phyloP scores from a whole-genome alignment of 2,888 invertebrate genomes.

The Oxytorus armatus region DNA sequence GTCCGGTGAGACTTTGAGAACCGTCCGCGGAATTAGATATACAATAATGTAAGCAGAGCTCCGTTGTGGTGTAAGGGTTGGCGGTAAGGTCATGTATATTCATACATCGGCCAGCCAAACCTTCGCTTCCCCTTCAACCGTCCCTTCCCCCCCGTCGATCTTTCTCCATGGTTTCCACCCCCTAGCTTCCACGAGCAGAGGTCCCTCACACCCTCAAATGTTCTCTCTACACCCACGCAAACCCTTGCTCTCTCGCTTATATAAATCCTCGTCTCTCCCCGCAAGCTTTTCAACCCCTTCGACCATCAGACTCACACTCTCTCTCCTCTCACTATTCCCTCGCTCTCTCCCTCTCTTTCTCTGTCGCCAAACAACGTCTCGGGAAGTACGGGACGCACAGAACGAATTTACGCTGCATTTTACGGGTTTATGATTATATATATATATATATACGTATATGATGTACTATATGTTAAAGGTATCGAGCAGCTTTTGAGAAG shows the following conservation, averaged over 20 bases:
- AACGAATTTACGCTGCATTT: conserved; percentile 80
- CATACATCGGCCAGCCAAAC: conserved; percentile 81
- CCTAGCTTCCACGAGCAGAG: conserved; percentile 74
- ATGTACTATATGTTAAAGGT: too few relatives aligned
- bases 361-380: conserved; percentile 74
- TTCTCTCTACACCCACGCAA: conserved; percentile 81
- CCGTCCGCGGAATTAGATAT: conserved; percentile 84
- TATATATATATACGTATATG: not conserved
- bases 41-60: conserved; percentile 85
- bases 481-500: conserved; percentile 34
- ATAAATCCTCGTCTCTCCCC: conserved; percentile 80
- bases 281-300: conserved; percentile 78
- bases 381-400: conserved; percentile 69
- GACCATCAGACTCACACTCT: conserved; percentile 76
- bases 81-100: conserved; percentile 84
- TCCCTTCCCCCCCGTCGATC: conserved; percentile 81
- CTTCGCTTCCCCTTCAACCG: conserved; percentile 67
- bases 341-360: conserved; percentile 50
- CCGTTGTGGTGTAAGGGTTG: conserved; percentile 84
- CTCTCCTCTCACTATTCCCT: conserved; percentile 8
- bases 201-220: conserved; percentile 73
- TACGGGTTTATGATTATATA: conserved; percentile 68
- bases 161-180: conserved; percentile 85
- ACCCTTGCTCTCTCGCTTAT: conserved; percentile 73
- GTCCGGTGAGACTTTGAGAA: conserved; percentile 80